phyloP scores from a whole-genome alignment of 2,797 vertebrate genomes.

The Chromobotia macracanthus region DNA sequence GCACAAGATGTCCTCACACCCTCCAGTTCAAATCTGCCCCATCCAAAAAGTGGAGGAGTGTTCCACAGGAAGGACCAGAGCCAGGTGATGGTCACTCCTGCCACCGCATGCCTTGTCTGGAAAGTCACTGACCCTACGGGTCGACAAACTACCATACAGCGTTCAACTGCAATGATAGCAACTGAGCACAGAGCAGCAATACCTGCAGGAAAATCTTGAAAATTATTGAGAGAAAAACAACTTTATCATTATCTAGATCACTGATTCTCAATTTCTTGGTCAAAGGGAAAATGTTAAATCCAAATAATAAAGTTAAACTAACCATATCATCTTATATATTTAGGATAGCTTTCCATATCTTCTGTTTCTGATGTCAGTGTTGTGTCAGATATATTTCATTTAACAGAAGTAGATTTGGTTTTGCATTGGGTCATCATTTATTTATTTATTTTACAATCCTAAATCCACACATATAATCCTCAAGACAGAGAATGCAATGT shows the following conservation, averaged over 20 bases:
- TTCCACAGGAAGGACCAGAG: constrained; percentile 83
- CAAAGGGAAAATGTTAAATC: neutral
- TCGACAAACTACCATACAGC: constrained; percentile 76
- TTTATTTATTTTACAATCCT: too few relatives aligned
- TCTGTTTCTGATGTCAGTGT: too few relatives aligned
- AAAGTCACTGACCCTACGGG: constrained; percentile 76
- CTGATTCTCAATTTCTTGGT: neutral
- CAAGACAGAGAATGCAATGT: too few relatives aligned
- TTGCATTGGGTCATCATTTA: too few relatives aligned
- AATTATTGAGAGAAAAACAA: neutral
- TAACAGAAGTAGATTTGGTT: too few relatives aligned
- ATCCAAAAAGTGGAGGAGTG: constrained; percentile 79
- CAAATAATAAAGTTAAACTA: neutral
- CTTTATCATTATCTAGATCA: neutral
- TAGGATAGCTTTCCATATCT: neutral
- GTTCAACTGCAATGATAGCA: constrained; percentile 78
- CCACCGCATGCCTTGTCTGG: constrained; percentile 75
- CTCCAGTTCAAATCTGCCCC: constrained; percentile 77
- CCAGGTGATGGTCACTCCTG: constrained; percentile 76
- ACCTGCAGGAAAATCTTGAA: constrained; percentile 60
- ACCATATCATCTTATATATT: neutral
- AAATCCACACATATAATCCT: too few relatives aligned
- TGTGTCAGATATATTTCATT: too few relatives aligned
- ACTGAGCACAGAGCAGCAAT: constrained; percentile 78
- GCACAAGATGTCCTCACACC: constrained; percentile 76